Evolutionary conservation across 2,888 invertebrate genomes (phyloP), one percentile per base, ranked within the genome.

Genomic region (Chouioia cunea): DNA sequence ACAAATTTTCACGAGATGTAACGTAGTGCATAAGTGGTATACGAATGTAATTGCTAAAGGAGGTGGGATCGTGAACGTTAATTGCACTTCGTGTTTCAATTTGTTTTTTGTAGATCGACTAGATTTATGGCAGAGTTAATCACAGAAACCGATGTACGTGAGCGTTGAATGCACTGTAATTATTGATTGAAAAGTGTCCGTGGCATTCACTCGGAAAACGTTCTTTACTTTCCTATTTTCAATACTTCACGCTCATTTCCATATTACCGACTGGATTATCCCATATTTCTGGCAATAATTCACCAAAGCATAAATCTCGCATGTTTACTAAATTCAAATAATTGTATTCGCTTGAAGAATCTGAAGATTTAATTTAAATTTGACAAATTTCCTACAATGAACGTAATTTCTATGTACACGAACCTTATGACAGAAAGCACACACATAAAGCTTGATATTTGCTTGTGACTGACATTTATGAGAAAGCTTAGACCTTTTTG

Each of bases 251-350:
- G 6, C 27, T 27, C 6, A 27, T 27, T 27, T 27, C 6, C 2
- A 4, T 6, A 6, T 27, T 6, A 27, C 6, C 2, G 6, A 27
- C 27, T 27, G 27, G 27, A 15, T 53, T 53, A 10, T 14, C 18
- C 15, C 22, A 22, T 53, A 22, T 22, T 53, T 53, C 27, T 53
- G 8, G 3, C 1, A 23, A 22, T 15, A 53, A 10, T 53, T 20
- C 10, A 23, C 15, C 44, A 18, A 50, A 16, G 4, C n/a, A 3
- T 6, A 2, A 20, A 1, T 36, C 12, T 10, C 6, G 10, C 12
- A 36, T 6, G 6, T 43, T 23, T 44, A 52, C 53, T 59, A 66
- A 66, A 59, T 66, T 66, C 54, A 53, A 66, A 54, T 66, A 59
- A 54, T 46, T 53, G 27, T 66, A 12, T 36, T 36, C 36, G 10